phyloP scores from a whole-genome alignment of 1,140 invertebrate species.

The Plodia interpunctella region DNA sequence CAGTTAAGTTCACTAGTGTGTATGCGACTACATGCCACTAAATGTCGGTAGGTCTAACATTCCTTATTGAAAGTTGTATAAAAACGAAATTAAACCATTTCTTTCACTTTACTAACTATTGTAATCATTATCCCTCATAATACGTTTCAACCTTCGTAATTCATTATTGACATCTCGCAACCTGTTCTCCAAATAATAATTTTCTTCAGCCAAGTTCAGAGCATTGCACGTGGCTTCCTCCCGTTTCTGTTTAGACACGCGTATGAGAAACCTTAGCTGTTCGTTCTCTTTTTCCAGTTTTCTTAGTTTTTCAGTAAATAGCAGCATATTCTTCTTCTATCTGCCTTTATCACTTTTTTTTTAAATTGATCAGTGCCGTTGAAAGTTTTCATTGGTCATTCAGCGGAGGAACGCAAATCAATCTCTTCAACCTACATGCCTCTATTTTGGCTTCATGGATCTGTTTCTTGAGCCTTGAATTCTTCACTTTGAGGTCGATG shows the following conservation, averaged over 20 bases:
- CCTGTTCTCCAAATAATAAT: constrained; percentile 46
- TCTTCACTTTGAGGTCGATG: constrained; percentile 49
- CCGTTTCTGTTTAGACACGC: constrained; percentile 40
- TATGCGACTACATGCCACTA: too few relatives aligned
- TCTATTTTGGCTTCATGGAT: constrained; percentile 38
- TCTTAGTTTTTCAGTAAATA: constrained; percentile 27
- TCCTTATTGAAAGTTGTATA: too few relatives aligned
- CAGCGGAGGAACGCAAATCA: too few relatives aligned
- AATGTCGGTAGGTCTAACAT: too few relatives aligned
- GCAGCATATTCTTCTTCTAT: constrained; percentile 20
- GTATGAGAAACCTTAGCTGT: constrained; percentile 37
- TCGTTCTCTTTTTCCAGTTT: constrained; percentile 41
- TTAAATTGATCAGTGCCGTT: not conserved
- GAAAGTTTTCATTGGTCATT: constrained; percentile 3
- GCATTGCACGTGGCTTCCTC: constrained; percentile 47
- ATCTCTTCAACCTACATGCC: constrained; percentile 22
- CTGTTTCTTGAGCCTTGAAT: constrained; percentile 34
- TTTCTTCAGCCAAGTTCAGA: constrained; percentile 43
- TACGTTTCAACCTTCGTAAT: constrained; percentile 22
- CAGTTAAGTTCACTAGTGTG: too few relatives aligned
- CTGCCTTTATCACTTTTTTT: constrained; percentile 11
- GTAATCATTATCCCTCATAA: not conserved
- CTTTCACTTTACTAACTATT: not conserved
- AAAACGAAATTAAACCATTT: not conserved
- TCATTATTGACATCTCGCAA: constrained; percentile 26